Base-by-base conservation (phyloP, 2,113 vertebrate species). In the Pseudopodoces humilis region DNA sequence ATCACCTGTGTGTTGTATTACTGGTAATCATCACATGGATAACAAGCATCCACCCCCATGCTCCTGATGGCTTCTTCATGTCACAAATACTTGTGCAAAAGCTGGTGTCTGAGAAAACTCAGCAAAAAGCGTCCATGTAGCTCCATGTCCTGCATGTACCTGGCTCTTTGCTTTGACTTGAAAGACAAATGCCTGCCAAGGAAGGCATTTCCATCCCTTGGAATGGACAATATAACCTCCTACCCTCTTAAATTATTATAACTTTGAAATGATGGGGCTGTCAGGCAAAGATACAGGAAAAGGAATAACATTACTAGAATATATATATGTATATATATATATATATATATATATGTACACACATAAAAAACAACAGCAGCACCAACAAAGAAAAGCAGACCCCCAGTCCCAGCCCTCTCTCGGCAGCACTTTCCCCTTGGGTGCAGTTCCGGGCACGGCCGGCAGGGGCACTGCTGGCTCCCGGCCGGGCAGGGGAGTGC, bases 361-460 rank as follows among this genome's bases (percentile, higher is more conserved):
- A 39, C 39, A 39, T 39, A 39, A 39, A 30, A 19, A 63, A 8
- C 35, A 63, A 2, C 19, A 55, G 6, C 20, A 19, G 15, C 11
- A 18, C 9, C 49, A 79, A 7, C 12, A 15, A 33, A 60, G 7
- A 19, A 23, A 43, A 5, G 18, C 76, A n/a, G 18, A 35, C 20
- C 13, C 7, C 11, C 31, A 23, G 10, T 2, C 4, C 7, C 5
- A 35, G 24, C 19, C 47, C 11, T 30, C 47, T 17, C 37, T 20
- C 2, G 5, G 43, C 15, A 2, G 3, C 16, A 0, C 20, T 4
- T 41, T 37, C 5, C 25, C 16, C 33, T 15, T 2, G 0, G 16
- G 16, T 56, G 77, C 41, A 67, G 21, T 56, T 56, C 21, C 6
- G 3, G 10, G 11, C 41, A 16, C 13, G 1, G 77, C 62, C 50